Evolutionary conservation across 30 jellyfish, hydroid and myxozoan genomes (phyloP), one percentile per base, ranked within the genome.

Genomic region (Phacellophora camtschatica): DNA sequence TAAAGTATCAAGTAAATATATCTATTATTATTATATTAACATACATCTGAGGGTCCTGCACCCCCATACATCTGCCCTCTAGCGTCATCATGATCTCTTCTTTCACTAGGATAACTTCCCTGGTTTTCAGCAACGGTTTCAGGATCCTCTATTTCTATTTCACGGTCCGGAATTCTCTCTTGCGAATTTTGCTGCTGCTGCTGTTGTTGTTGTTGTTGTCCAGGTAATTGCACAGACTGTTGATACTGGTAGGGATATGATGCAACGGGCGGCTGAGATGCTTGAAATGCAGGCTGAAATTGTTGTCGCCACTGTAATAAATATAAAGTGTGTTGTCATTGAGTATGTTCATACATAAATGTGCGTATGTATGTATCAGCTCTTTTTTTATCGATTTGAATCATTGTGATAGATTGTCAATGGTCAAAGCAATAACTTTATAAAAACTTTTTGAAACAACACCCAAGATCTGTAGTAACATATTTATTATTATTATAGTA

Each of bases 221-320:
- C 66, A n/a, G 63, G 71, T 20, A 50, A 41, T 55, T 55, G 87
- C 55, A 65, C 82, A 42, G 84, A 66, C 66, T 68, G 87, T 27
- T 82, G 87, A 43, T 55, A 82, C 15, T 61, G 86, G 51, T 54
- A 72, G 11, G 87, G 88, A 34, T 28, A 37, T 13, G 76, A 32
- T 12, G 83, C 48, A 30, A 46, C 61, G 18, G 75, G 91, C 20
- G 83, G 84, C 13, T 34, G 56, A 16, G 42, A 57, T 32, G 49
- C 50, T 37, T 80, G 91, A 56, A 46, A 51, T 2, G 77, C 67
- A 22, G 58, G 84, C 80, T 66, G 91, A 37, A 63, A 80, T 29
- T 80, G 91, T 28, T 63, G 91, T 84, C 91, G 66, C 84, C 66
- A 70, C n/a, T n/a, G n/a, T n/a, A n/a, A n/a, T n/a, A n/a, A n/a